Evolutionary conservation across 2,888 invertebrate genomes (phyloP).

Genomic region (Epicampocera succincta): DNA sequence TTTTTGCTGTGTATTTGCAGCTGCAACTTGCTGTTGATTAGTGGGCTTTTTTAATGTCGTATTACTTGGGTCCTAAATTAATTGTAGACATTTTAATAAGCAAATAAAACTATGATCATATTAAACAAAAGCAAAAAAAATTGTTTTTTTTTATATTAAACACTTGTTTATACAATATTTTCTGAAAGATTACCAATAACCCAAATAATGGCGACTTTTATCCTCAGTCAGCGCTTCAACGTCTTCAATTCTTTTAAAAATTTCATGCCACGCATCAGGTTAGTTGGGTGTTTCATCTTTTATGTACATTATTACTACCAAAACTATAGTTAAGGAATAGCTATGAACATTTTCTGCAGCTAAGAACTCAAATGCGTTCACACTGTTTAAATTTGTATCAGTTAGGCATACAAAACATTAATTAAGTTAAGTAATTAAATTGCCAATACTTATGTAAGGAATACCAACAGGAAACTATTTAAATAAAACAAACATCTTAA

Average conservation of each 20-base stretch:
- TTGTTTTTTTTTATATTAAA: no score
- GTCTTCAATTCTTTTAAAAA: constrained; percentile 39
- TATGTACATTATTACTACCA: constrained; percentile 70
- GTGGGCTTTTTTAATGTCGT: constrained; percentile 12
- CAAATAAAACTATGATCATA: background rate
- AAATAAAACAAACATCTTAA: no score
- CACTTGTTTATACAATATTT: no score
- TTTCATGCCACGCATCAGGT: constrained; percentile 40
- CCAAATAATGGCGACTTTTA: constrained; percentile 41
- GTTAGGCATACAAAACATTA: background rate
- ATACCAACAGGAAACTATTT: no score
- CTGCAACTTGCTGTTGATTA: constrained; percentile 6
- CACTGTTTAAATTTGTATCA: constrained; percentile 34
- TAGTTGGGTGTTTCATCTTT: constrained; percentile 40
- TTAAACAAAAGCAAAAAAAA: background rate
- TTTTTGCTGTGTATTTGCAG: constrained; percentile 3
- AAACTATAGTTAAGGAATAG: constrained; percentile 81
- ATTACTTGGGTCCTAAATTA: constrained; percentile 44
- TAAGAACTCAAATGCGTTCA: constrained; percentile 79
- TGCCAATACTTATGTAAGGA: no score
- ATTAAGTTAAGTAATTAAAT: no score
- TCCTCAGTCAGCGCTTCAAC: constrained; percentile 48
- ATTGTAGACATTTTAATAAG: constrained; percentile 6
- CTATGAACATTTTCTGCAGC: constrained; percentile 81
- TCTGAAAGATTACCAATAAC: constrained; percentile 60